phyloP scores from a whole-genome alignment of 2,888 invertebrate genomes.

The Acanthoscelides obtectus region DNA sequence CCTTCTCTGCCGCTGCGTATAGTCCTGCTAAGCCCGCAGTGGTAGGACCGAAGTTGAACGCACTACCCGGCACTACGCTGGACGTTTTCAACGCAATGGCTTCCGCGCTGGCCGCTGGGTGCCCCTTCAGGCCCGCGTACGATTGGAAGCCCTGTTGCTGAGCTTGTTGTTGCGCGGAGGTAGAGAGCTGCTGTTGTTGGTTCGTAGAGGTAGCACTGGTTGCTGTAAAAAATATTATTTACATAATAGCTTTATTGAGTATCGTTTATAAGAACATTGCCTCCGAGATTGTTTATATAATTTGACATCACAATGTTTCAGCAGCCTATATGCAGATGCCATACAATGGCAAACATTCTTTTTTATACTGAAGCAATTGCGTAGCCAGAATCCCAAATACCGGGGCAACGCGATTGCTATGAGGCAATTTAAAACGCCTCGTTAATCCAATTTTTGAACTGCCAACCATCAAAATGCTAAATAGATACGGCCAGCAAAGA shows the following conservation, averaged over 20 bases:
- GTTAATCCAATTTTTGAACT: no score
- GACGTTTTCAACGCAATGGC: conserved; percentile 62
- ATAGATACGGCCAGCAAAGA: no score
- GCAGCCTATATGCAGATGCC: no score
- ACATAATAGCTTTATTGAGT: no score
- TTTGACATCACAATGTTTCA: no score
- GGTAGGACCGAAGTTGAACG: conserved; percentile 77
- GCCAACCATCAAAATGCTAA: no score
- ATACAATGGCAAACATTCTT: no score
- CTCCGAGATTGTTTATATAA: not conserved
- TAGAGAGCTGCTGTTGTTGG: conserved; percentile 19
- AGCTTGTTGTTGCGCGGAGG: conserved; percentile 13
- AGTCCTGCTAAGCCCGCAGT: conserved; percentile 57
- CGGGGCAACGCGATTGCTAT: no score
- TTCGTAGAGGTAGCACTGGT: conserved; percentile 13
- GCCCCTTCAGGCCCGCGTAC: conserved; percentile 53
- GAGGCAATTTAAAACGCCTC: no score
- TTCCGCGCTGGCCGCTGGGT: conserved; percentile 21
- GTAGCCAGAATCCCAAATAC: no score
- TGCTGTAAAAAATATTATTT: conserved; percentile 14
- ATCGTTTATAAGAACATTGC: no score
- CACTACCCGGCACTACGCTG: conserved; percentile 74
- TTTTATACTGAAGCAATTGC: no score
- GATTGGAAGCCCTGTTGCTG: conserved; percentile 54
- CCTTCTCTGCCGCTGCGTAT: conserved; percentile 54